A percentile compares a stretch with the other conserved stretches of the same genome.
Evolutionary conservation across 2,797 vertebrate species (phyloP).

Genomic region (Vireo griseus): DNA sequence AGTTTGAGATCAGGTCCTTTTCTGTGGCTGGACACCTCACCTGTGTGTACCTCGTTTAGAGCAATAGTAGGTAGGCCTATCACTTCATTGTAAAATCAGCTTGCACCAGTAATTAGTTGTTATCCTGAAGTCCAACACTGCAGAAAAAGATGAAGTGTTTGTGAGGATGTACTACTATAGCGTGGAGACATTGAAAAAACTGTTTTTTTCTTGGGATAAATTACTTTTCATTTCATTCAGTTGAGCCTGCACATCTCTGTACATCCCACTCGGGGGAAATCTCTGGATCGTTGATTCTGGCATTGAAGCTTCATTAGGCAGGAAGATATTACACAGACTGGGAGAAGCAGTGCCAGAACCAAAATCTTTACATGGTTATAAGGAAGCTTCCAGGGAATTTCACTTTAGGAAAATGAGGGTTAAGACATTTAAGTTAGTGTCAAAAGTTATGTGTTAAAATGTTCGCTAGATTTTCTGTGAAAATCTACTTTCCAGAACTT

Average conservation of each 20-base stretch:
- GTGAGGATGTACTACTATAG: neutral
- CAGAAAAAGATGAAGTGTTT: neutral
- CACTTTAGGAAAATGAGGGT: neutral
- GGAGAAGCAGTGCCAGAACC: neutral
- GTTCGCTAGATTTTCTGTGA: neutral
- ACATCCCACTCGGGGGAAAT: neutral
- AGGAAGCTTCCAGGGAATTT: neutral
- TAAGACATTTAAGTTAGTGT: neutral
- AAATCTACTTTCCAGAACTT: neutral
- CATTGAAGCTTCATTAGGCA: neutral
- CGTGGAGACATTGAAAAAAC: neutral
- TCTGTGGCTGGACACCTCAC: neutral
- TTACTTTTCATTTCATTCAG: neutral
- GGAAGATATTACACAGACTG: neutral
- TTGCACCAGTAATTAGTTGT: neutral
- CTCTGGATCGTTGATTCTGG: neutral
- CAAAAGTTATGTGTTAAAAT: neutral
- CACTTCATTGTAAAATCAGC: neutral
- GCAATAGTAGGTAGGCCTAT: neutral
- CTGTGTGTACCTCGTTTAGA: neutral
- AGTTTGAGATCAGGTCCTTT: neutral
- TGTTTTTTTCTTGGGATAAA: neutral
- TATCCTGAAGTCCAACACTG: neutral
- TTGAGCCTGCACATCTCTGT: neutral
- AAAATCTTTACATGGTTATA: neutral